Evolutionary conservation across 2,797 vertebrate species (phyloP).

Genomic region (Distichodus sexfasciatus): DNA sequence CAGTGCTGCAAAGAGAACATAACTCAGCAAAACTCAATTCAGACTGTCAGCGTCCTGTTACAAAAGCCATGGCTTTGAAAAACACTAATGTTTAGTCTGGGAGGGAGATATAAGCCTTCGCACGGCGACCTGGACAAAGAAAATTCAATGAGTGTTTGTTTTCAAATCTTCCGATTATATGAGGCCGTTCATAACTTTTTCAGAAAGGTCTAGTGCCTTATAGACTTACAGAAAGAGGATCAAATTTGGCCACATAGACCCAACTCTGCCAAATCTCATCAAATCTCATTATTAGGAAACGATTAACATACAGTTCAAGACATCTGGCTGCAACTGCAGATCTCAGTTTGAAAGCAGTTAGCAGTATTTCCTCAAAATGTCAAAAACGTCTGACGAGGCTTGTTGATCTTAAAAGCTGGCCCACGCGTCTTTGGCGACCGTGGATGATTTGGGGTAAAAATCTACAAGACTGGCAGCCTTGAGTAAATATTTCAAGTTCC

Average conservation of each 20-base stretch:
- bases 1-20: slow-evolving; percentile 14
- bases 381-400: slow-evolving; percentile 3
- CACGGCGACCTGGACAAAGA: background rate
- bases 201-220: too few relatives aligned
- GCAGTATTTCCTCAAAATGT: slow-evolving; percentile 33
- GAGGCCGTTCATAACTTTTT: background rate
- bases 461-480: slow-evolving; percentile 1
- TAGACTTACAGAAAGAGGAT: too few relatives aligned
- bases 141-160: background rate
- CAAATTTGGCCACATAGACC: background rate
- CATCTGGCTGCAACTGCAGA: background rate
- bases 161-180: background rate
- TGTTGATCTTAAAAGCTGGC: slow-evolving; percentile 14
- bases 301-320: background rate
- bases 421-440: background rate
- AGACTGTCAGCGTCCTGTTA: slow-evolving; percentile 17
- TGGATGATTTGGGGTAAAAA: background rate
- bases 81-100: slow-evolving; percentile 23
- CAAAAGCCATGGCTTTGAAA: slow-evolving; percentile 26
- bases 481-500: background rate
- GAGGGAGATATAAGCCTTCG: background rate
- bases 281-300: background rate
- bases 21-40: slow-evolving; percentile 35
- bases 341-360: slow-evolving; percentile 26
- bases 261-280: slow-evolving; percentile 6